Evolutionary conservation across 2,113 vertebrate genomes (phyloP).

Genomic region (Procavia capensis): DNA sequence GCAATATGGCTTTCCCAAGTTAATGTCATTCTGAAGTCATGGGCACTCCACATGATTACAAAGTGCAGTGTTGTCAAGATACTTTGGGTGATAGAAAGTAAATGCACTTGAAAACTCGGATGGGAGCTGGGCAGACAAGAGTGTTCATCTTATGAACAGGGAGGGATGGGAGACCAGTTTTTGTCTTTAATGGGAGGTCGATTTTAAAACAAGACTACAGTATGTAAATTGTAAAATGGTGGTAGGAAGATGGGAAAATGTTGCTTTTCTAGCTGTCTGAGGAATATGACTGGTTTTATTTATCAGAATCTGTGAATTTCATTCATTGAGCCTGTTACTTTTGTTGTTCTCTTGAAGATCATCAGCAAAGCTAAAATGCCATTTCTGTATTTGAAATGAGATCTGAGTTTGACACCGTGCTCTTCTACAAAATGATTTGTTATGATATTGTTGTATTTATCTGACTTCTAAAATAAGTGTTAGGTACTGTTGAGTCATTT

Average conservation of each 20-base stretch:
- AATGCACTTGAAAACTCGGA: neutral
- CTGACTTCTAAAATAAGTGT: neutral
- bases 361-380: neutral
- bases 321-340: neutral
- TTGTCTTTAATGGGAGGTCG: neutral
- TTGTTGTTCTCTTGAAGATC: neutral
- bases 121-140: neutral
- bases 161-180: constrained; percentile 18
- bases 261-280: neutral
- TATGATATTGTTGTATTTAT: neutral
- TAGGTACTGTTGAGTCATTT: too few species aligned
- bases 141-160: neutral
- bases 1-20: neutral
- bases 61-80: neutral
- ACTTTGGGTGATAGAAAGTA: neutral
- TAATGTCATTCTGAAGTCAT: constrained; percentile 6
- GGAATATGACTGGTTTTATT: neutral
- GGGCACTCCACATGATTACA: neutral
- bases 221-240: neutral
- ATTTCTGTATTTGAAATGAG: constrained; percentile 8
- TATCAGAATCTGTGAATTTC: neutral
- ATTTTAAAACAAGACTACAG: constrained; percentile 29
- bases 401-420: neutral
- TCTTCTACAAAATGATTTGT: neutral
- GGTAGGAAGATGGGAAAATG: neutral